These are phyloP conservation scores for Antechinus stuartii DNA, from an alignment of 2,113 vertebrate species.

Conservation along the genomic window DNA sequence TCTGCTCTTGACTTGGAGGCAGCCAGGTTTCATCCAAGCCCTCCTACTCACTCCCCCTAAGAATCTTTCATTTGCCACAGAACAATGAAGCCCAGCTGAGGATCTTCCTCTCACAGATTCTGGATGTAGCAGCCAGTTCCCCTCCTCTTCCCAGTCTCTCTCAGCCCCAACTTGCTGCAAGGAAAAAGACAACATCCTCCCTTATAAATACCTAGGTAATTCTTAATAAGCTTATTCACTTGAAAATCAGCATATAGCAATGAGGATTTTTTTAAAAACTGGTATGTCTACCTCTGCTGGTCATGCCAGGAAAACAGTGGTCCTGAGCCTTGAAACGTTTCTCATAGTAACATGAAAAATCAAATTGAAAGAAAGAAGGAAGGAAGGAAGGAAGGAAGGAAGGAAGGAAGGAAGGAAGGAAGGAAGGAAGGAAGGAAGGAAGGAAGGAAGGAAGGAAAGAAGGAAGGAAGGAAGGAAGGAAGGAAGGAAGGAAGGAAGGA, in stretches of 20 bases:
- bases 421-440: no score
- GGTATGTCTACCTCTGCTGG: constrained; percentile 30
- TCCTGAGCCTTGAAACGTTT: constrained; percentile 17
- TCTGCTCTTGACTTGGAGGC: neutral
- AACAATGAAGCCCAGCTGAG: neutral
- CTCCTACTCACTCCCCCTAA: neutral
- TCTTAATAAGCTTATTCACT: neutral
- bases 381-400: no score
- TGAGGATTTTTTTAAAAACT: neutral
- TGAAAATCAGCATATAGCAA: neutral
- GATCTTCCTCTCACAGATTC: neutral
- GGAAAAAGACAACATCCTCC: neutral
- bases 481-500: neutral
- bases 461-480: no score
- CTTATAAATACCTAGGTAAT: no score
- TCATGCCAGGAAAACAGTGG: neutral
- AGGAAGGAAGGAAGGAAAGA: no score
- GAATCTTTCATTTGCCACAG: neutral
- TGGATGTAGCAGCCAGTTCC: neutral
- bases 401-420: no score
- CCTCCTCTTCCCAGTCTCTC: neutral
- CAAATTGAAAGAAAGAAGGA: neutral
- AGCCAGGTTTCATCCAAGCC: neutral
- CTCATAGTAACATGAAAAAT: constrained; percentile 3
- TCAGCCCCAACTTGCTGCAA: neutral